Conservation (phyloP, 37 sponge, comb jelly and placozoan genomes). For the Petrosia ficiformis region DNA sequence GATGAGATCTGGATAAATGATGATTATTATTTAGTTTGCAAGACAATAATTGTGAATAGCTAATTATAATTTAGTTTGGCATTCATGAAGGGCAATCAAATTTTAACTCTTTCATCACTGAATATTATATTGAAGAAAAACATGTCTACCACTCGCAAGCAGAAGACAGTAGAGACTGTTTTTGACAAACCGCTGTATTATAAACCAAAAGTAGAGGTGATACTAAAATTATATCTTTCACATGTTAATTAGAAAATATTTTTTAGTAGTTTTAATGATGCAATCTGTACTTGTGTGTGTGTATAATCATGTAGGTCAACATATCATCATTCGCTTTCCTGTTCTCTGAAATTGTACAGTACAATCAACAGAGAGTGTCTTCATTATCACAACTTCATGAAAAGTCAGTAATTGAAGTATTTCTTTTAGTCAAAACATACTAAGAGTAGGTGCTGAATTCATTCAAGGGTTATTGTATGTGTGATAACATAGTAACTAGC, state of each 20-base stretch:
- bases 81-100: too few species aligned
- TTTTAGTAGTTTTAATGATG: background rate
- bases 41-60: too few species aligned
- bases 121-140: too few species aligned
- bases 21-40: too few species aligned
- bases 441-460: too few species aligned
- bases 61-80: too few species aligned
- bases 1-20: too few species aligned
- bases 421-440: background rate
- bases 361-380: conserved; percentile 78
- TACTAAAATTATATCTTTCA: background rate
- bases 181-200: conserved; percentile 55
- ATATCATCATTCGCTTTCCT: conserved; percentile 90
- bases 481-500: too few species aligned
- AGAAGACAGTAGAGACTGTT: conserved; percentile 26
- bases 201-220: conserved; percentile 64
- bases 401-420: conserved; percentile 52
- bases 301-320: conserved; percentile 79
- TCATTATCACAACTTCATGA: conserved; percentile 85
- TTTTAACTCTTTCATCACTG: conserved; percentile 1
- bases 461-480: too few species aligned
- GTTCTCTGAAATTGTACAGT: conserved; percentile 96
- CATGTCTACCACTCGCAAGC: background rate
- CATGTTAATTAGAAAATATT: background rate
- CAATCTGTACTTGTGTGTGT: too few species aligned